phyloP scores from a whole-genome alignment of 37 sponge, comb jelly and placozoan species.

The Eunapius fragilis region DNA sequence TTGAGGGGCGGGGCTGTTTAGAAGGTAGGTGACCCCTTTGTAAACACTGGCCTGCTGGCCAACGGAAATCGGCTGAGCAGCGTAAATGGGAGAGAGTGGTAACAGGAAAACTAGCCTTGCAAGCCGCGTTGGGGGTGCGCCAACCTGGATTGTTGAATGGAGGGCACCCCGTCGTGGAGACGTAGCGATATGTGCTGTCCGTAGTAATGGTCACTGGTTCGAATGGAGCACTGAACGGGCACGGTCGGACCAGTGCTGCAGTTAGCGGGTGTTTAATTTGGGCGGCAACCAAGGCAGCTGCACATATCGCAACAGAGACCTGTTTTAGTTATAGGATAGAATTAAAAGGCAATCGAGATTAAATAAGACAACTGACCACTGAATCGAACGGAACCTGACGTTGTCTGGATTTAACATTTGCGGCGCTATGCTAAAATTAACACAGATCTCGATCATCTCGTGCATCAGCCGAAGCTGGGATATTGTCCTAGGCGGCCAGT shows the following conservation, averaged over 20 bases:
- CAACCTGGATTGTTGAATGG: conserved; percentile 62
- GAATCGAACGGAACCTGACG: no score
- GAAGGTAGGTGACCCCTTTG: conserved; percentile 50
- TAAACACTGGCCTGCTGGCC: conserved; percentile 28
- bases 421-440: no score
- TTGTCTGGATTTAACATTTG: no score
- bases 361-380: no score
- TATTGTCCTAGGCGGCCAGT: no score
- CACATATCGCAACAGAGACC: not conserved
- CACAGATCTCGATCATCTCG: no score
- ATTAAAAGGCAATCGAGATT: no score
- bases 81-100: conserved; percentile 31
- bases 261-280: not conserved
- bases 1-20: conserved; percentile 61
- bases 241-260: not conserved
- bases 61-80: conserved; percentile 41
- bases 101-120: conserved; percentile 14
- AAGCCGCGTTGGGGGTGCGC: conserved; percentile 56
- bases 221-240: conserved; percentile 30
- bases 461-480: no score
- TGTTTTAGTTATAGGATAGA: no score
- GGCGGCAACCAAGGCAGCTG: not conserved
- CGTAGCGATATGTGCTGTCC: conserved; percentile 34
- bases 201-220: not conserved
- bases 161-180: conserved; percentile 45